Percentiles rank a stretch among this genome's conserved stretches.
These are phyloP conservation scores for Lagocephalus sceleratus DNA, from an alignment of 2,797 vertebrate species.

Conservation along the genomic window DNA sequence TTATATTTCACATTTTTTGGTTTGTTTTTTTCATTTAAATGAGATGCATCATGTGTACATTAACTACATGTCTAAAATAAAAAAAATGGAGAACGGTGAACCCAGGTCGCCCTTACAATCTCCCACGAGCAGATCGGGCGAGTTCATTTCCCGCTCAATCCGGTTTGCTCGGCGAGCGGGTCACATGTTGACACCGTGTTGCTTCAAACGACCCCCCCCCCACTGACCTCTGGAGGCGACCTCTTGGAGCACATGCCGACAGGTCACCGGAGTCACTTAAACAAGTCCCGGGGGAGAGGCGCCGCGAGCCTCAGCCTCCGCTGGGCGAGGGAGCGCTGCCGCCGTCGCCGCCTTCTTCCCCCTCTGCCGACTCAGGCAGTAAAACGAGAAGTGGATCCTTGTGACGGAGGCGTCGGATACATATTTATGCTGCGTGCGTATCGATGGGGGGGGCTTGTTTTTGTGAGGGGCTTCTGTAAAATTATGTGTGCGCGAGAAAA, in stretches of 20 bases:
- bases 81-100: neutral
- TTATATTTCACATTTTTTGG: neutral
- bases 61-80: neutral
- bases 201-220: slow-evolving; percentile 36
- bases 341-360: slow-evolving; percentile 15
- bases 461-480: slow-evolving; percentile 5
- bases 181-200: slow-evolving; percentile 47
- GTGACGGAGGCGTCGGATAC: slow-evolving; percentile 39
- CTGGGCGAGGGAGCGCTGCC: slow-evolving; percentile 8
- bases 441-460: slow-evolving; percentile 45
- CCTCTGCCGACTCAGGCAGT: slow-evolving; percentile 24
- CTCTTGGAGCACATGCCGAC: slow-evolving; percentile 47
- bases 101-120: too few relatives aligned
- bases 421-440: slow-evolving; percentile 47
- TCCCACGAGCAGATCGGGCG: neutral
- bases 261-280: slow-evolving; percentile 60
- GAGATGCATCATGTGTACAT: neutral
- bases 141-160: slow-evolving; percentile 48
- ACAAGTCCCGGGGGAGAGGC: slow-evolving; percentile 65
- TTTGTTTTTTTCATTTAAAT: slow-evolving; percentile 1
- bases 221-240: slow-evolving; percentile 47
- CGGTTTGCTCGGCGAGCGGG: slow-evolving; percentile 28
- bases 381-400: slow-evolving; percentile 38
- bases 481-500: slow-evolving; percentile 23
- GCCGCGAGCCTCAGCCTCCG: slow-evolving; percentile 1